phyloP scores from a whole-genome alignment of 2,797 vertebrate species.

The Adelosebastes latens region DNA sequence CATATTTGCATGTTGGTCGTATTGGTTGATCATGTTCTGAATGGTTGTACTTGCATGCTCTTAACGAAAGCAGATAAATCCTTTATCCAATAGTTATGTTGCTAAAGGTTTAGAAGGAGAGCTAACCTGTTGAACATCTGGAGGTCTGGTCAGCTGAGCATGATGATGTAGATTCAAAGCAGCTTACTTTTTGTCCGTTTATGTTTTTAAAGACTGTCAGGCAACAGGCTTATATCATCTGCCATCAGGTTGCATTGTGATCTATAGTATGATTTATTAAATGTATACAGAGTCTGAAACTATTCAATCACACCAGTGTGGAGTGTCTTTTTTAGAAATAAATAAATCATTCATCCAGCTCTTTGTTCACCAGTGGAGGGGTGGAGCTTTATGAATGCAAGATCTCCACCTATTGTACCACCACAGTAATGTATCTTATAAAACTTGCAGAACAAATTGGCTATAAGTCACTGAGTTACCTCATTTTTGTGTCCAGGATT shows the following conservation, averaged over 20 bases:
- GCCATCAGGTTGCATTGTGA: background rate
- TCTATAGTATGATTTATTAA: background rate
- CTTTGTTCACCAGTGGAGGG: background rate
- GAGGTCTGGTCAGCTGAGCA: background rate
- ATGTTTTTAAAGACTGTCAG: background rate
- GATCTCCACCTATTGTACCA: background rate
- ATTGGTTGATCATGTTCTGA: background rate
- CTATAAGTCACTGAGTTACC: background rate
- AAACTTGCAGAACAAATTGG: background rate
- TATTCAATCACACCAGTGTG: background rate
- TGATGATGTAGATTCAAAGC: background rate
- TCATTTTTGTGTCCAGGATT: background rate
- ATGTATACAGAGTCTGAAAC: background rate
- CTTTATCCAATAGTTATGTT: background rate
- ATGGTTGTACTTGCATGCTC: background rate
- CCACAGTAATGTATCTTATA: background rate
- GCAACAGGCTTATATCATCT: background rate
- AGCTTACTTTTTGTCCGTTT: background rate
- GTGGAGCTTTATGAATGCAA: background rate
- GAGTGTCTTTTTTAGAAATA: background rate
- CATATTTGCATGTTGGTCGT: conserved; percentile 6
- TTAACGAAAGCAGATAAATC: background rate
- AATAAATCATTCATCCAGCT: background rate
- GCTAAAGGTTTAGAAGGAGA: background rate
- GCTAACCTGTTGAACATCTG: background rate